Evolutionary conservation across 2,797 vertebrate genomes (phyloP), one percentile per base, ranked within the genome.

Genomic region (Lithobates pipiens): DNA sequence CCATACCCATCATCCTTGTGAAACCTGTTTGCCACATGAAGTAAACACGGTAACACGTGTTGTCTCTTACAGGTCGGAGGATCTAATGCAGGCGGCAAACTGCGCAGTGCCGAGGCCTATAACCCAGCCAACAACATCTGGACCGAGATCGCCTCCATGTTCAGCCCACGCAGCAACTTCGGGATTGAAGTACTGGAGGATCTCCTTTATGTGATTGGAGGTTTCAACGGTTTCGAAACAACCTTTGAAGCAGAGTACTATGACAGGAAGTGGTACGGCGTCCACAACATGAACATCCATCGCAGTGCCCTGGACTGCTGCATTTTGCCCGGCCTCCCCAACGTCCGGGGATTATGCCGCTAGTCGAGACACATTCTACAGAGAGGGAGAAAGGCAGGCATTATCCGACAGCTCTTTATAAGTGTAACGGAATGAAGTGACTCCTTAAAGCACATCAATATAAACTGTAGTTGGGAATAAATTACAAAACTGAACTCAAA

Each of bases 221-320:
- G 96, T 88, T 92, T 91, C 15, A 93, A 94, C 0, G 95, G 92
- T 8, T 29, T 89, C 34, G 89, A 88, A 0, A 93, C 93, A 3
- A 93, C 90, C 1, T 89, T 85, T 75, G 89, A 91, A 0, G 95
- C 93, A 0, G 97, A 98, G 88, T 93, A 76, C 65, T 98, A 96
- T 0, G 91, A 96, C 0, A 85, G 90, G 0, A 87, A 88, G 88
- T 96, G 96, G 96, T 91, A 91, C 0, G 88, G 91, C 0, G 90
- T 89, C 11, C 88, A 91, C 0, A 89, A 95, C 88, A 96, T 97
- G 96, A 65, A 86, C 0, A 70, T 95, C 10, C 89, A 87, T 88
- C 95, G 96, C 77, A 96, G 96, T 0, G 95, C 95, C 0, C 89
- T 97, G 76, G 93, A 95, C 92, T 98, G 97, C 93, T 96, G 95